Conservation (phyloP, 2,888 invertebrate species). For the Troilus luridus region DNA sequence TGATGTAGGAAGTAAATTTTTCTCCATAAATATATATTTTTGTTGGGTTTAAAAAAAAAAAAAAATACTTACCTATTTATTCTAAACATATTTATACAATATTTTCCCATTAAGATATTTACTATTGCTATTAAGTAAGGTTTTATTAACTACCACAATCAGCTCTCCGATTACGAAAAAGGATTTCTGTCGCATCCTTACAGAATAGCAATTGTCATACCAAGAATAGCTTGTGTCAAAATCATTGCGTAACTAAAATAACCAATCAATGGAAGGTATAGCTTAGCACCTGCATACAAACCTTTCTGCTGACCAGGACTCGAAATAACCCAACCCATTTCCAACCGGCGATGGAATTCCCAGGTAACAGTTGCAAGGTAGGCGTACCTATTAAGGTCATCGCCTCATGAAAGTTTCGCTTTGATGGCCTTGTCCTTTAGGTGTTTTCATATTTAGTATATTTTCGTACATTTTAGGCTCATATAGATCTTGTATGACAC, state of each 20-base stretch:
- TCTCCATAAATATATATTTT: too few species aligned
- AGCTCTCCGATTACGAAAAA: not conserved
- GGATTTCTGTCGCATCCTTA: not conserved
- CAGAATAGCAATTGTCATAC: not conserved
- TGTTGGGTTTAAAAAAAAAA: too few species aligned
- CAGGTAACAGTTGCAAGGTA: not conserved
- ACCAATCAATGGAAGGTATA: not conserved
- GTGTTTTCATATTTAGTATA: not conserved
- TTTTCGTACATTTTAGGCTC: not conserved
- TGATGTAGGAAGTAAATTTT: too few species aligned
- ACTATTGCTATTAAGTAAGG: not conserved
- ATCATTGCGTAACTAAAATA: not conserved
- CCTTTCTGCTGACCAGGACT: not conserved
- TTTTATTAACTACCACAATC: not conserved
- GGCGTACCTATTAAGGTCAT: conserved; percentile 25
- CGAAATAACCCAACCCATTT: conserved; percentile 22
- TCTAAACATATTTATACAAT: not conserved
- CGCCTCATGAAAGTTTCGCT: conserved; percentile 1
- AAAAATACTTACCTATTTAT: too few species aligned
- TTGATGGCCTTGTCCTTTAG: conserved; percentile 15
- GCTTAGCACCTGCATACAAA: not conserved
- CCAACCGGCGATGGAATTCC: not conserved
- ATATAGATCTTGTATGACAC: not conserved
- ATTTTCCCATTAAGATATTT: not conserved
- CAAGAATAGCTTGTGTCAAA: not conserved